Base-by-base conservation (phyloP, 2,888 invertebrate species). In the Tiphia femorata region DNA sequence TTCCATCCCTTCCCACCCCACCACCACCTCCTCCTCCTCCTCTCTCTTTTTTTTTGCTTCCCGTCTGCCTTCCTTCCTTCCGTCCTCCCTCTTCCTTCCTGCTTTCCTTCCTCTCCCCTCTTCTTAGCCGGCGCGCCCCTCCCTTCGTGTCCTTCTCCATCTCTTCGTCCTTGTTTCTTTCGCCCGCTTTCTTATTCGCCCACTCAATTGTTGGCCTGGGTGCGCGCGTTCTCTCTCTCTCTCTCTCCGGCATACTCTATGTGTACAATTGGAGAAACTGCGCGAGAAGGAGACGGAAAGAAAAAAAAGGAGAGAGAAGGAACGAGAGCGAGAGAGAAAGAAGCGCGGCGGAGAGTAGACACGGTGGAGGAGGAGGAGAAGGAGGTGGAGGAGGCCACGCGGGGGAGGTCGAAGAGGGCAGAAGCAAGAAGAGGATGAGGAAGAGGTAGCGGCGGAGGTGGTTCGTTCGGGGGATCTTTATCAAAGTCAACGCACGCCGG, bases 401-500 rank as follows among this genome's bases (percentile, higher is more conserved):
- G n/a, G n/a, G n/a, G 35, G 46, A 16, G n/a, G 20, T 20, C 37
- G 35, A 40, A 41, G 47, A 53, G 37, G 7, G 47, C 35, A 20
- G 29, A 52, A 23, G 43, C 12, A 8, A 46, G 17, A 14, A 25
- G 58, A 25, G 44, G 52, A 25, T 61, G 56, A 55, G 58, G 55
- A 29, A 60, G 52, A 38, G 49, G n/a, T n/a, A n/a, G n/a, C n/a
- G n/a, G 56, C 42, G 49, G 55, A 30, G 64, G 65, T 52, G 52
- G 59, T 52, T 70, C 70, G 71, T 70, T 73, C 73, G 76, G 73
- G 79, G 79, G 78, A 82, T 82, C 82, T 83, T 82, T 81, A 83
- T 82, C 82, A 82, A 83, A 82, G 82, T 81, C 82, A 80, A 81
- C 79, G 82, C 80, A 79, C 80, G 80, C 80, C 79, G 80, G 80